Conservation (phyloP, 2,113 vertebrate species). For the Tragelaphus strepsiceros region DNA sequence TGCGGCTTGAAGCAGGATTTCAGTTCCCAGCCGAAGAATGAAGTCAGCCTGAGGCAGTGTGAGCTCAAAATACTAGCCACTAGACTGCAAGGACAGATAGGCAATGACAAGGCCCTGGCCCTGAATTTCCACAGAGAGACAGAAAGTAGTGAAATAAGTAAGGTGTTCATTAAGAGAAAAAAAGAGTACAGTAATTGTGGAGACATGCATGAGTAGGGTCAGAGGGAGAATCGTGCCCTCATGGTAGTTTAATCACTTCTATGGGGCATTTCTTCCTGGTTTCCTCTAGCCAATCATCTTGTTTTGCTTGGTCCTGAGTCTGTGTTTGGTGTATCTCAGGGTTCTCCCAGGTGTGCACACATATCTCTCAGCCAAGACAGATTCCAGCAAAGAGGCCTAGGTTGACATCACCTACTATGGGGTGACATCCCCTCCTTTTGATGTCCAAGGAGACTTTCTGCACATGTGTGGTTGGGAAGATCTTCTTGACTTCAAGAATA, state of each 20-base stretch:
- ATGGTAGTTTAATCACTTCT: neutral
- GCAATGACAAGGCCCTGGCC: neutral
- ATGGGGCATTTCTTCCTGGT: neutral
- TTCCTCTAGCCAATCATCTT: neutral
- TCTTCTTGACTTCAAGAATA: neutral
- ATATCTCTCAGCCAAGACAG: neutral
- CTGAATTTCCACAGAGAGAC: neutral
- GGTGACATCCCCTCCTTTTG: neutral
- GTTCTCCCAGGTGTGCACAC: neutral
- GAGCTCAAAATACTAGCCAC: neutral
- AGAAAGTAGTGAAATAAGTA: neutral
- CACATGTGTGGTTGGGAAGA: neutral
- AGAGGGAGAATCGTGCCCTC: neutral
- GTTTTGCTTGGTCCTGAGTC: neutral
- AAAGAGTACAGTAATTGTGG: neutral
- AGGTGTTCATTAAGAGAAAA: neutral
- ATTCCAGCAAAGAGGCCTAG: neutral
- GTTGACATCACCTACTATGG: neutral
- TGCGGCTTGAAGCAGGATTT: neutral
- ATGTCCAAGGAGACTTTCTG: neutral
- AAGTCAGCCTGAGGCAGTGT: neutral
- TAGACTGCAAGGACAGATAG: neutral
- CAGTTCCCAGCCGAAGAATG: neutral
- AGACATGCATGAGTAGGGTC: neutral
- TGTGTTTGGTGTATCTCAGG: neutral